phyloP scores from a whole-genome alignment of 2,797 vertebrate genomes.

The Clarias fuscus region DNA sequence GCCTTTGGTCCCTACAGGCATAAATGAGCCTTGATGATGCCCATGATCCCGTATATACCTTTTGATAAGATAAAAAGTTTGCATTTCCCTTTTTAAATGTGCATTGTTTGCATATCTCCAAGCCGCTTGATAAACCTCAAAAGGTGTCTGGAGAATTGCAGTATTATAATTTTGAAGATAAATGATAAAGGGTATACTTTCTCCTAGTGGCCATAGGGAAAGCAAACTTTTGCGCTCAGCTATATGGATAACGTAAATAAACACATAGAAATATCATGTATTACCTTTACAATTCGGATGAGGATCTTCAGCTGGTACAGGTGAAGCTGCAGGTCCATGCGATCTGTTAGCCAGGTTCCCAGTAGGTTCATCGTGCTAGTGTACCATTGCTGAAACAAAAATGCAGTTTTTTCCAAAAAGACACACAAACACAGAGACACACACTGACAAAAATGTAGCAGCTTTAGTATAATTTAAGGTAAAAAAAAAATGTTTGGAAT shows the following conservation, averaged over 20 bases:
- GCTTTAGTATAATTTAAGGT: not conserved
- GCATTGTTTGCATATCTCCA: not conserved
- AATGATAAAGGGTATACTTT: not conserved
- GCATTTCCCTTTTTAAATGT: too few species aligned
- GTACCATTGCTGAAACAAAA: conserved; percentile 99
- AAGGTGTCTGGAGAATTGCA: not conserved
- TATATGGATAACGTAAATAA: not conserved
- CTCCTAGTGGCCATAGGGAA: not conserved
- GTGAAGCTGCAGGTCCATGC: conserved; percentile 98
- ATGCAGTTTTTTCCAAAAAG: conserved; percentile 76
- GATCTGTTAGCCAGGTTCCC: conserved; percentile 97
- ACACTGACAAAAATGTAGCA: conserved; percentile 30
- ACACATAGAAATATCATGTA: not conserved
- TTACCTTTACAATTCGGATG: conserved; percentile 97
- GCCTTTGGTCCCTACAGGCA: too few species aligned
- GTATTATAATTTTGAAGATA: not conserved
- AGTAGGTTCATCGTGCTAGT: conserved; percentile 96
- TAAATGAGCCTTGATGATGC: too few species aligned
- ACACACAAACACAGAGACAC: conserved; percentile 49
- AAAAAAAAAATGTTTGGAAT: not conserved
- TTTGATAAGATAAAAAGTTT: not conserved
- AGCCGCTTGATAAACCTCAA: not conserved
- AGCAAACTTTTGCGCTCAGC: not conserved
- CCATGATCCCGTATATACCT: too few species aligned
- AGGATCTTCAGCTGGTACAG: conserved; percentile 98